Percentiles rank a stretch among this genome's conserved stretches.
phyloP scores from a whole-genome alignment of 2,113 vertebrate genomes.

The Stigmatopora nigra region DNA sequence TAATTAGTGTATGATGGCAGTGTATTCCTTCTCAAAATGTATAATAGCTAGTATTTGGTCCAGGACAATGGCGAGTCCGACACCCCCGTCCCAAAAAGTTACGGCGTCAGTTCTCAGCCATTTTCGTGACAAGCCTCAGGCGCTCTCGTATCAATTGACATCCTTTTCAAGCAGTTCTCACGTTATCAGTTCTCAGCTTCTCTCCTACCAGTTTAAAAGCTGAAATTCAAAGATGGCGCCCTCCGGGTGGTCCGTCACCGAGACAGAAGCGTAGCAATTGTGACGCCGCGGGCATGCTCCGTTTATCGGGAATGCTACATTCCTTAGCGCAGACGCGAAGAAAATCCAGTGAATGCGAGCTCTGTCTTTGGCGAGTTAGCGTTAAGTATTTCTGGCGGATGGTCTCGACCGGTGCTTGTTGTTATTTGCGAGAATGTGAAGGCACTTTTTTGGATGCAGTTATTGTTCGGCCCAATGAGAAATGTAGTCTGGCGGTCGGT shows the following conservation, averaged over 20 bases:
- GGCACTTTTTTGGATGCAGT: constrained; percentile 20
- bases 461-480: constrained; percentile 19
- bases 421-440: constrained; percentile 43
- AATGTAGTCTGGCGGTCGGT: constrained; percentile 1
- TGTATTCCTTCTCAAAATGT: too few relatives aligned
- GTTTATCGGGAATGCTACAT: background rate
- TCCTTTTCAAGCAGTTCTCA: constrained; percentile 37
- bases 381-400: constrained; percentile 14
- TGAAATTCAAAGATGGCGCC: constrained; percentile 20
- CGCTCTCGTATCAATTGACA: constrained; percentile 33
- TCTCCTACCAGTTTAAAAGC: constrained; percentile 14
- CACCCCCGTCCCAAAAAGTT: constrained; percentile 29
- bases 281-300: background rate
- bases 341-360: background rate
- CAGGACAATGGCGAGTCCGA: too few relatives aligned
- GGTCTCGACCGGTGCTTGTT: constrained; percentile 27
- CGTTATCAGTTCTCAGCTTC: constrained; percentile 30
- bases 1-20: too few relatives aligned
- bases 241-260: constrained; percentile 38
- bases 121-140: constrained; percentile 35
- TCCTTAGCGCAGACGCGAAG: background rate
- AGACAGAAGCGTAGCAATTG: background rate
- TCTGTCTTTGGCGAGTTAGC: background rate
- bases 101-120: constrained; percentile 41
- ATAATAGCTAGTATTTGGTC: too few relatives aligned